Conservation (phyloP, 2,888 invertebrate species). For the Xestia c-nigrum region DNA sequence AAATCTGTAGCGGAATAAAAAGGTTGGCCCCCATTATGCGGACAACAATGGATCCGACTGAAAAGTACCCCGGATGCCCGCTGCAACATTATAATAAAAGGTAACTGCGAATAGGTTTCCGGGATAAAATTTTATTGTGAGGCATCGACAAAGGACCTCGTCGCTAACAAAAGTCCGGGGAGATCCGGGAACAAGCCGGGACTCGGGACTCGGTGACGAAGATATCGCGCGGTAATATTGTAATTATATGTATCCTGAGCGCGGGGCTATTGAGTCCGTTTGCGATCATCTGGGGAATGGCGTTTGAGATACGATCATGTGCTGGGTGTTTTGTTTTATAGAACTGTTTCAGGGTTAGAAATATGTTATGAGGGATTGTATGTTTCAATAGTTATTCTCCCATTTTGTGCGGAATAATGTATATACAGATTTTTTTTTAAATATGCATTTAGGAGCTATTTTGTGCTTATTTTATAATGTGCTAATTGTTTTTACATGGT, state of each 20-base stretch:
- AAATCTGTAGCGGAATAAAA: slow-evolving; percentile 87
- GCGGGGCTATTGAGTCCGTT: slow-evolving; percentile 40
- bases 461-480: no score
- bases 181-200: slow-evolving; percentile 71
- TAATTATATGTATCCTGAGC: slow-evolving; percentile 64
- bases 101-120: slow-evolving; percentile 89
- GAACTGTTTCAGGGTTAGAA: background rate
- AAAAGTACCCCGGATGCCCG: slow-evolving; percentile 85
- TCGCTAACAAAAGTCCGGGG: slow-evolving; percentile 68
- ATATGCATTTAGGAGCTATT: no score
- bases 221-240: slow-evolving; percentile 66
- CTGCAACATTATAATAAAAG: slow-evolving; percentile 90
- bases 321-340: background rate
- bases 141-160: slow-evolving; percentile 84
- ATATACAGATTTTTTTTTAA: no score
- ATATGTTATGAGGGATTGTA: no score
- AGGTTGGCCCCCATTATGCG: slow-evolving; percentile 85
- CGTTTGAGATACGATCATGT: slow-evolving; percentile 17
- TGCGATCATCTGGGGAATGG: slow-evolving; percentile 27
- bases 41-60: slow-evolving; percentile 83
- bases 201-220: slow-evolving; percentile 70
- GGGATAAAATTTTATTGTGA: slow-evolving; percentile 89
- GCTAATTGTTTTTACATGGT: no score
- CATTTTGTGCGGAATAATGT: no score
- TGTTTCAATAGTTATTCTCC: no score